These are phyloP conservation scores for Oxyruncus cristatus DNA, from an alignment of 2,113 vertebrate species.

Conservation along the genomic window DNA sequence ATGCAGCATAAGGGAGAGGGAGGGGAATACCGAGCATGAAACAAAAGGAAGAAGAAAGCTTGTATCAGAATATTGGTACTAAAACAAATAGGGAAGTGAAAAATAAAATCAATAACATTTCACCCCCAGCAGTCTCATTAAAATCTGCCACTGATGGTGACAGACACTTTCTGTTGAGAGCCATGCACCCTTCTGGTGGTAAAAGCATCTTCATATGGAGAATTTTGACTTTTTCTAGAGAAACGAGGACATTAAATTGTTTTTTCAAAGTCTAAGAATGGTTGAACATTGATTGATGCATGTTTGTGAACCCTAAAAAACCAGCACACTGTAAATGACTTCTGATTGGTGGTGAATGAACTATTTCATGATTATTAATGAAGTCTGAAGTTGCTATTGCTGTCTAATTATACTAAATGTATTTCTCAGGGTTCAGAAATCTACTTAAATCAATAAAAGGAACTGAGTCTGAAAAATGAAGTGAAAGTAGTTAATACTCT, in stretches of 20 bases:
- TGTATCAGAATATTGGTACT: not conserved
- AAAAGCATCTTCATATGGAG: not conserved
- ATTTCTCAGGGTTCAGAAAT: constrained; percentile 18
- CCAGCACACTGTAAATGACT: not conserved
- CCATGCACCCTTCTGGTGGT: not conserved
- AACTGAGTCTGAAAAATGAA: constrained; percentile 24
- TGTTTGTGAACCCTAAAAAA: not conserved
- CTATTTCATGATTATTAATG: constrained; percentile 12
- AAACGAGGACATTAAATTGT: not conserved
- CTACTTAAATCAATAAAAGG: constrained; percentile 28
- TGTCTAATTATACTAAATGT: constrained; percentile 27
- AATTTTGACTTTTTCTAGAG: not conserved
- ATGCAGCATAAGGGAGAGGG: not conserved
- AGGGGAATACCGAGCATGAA: not conserved
- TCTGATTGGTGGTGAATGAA: not conserved
- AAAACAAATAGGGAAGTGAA: not conserved
- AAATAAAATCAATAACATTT: not conserved
- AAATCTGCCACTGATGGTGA: not conserved
- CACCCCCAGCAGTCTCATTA: not conserved
- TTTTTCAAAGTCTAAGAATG: not conserved
- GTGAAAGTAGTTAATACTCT: constrained; percentile 18
- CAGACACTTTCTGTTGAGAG: not conserved
- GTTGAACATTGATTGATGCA: not conserved
- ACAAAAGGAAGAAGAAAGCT: not conserved
- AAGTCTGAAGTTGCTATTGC: not conserved